Evolutionary conservation across 2,888 invertebrate species (phyloP).

Genomic region (Lasioglossum morio): DNA sequence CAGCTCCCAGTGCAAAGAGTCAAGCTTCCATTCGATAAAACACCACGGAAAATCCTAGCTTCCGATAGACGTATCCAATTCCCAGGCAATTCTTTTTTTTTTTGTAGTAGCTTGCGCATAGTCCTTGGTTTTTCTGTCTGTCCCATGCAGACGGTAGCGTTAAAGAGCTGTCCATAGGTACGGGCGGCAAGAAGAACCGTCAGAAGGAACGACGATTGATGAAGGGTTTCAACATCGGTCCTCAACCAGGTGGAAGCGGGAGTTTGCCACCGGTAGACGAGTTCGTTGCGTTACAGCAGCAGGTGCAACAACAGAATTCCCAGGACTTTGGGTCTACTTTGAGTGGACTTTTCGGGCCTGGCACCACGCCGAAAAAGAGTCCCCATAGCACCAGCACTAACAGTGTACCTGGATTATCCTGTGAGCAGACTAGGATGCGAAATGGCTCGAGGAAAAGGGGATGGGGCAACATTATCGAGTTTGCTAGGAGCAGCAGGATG

Average conservation of each 20-base stretch:
- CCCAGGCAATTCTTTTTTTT: slow-evolving; percentile 36
- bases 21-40: too few relatives aligned
- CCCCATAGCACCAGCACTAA: slow-evolving; percentile 84
- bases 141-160: slow-evolving; percentile 78
- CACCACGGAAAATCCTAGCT: too few relatives aligned
- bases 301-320: slow-evolving; percentile 85
- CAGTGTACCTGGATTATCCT: slow-evolving; percentile 80
- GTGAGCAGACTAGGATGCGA: slow-evolving; percentile 62
- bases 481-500: slow-evolving; percentile 92
- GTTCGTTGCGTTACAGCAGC: slow-evolving; percentile 91
- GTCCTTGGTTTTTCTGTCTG: slow-evolving; percentile 70
- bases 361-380: slow-evolving; percentile 85
- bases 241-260: slow-evolving; percentile 86
- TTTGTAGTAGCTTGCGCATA: slow-evolving; percentile 65
- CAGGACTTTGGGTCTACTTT: slow-evolving; percentile 90
- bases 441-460: slow-evolving; percentile 88
- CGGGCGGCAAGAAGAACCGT: slow-evolving; percentile 96
- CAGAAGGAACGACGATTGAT: slow-evolving; percentile 96
- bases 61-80: not conserved
- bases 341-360: slow-evolving; percentile 88
- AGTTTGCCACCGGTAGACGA: slow-evolving; percentile 92
- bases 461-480: slow-evolving; percentile 94
- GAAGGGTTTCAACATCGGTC: slow-evolving; percentile 97
- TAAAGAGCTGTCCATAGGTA: slow-evolving; percentile 87
- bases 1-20: too few relatives aligned